These are phyloP conservation scores for Dreissena polymorpha DNA, from an alignment of 1,140 invertebrate genomes.

Conservation along the genomic window DNA sequence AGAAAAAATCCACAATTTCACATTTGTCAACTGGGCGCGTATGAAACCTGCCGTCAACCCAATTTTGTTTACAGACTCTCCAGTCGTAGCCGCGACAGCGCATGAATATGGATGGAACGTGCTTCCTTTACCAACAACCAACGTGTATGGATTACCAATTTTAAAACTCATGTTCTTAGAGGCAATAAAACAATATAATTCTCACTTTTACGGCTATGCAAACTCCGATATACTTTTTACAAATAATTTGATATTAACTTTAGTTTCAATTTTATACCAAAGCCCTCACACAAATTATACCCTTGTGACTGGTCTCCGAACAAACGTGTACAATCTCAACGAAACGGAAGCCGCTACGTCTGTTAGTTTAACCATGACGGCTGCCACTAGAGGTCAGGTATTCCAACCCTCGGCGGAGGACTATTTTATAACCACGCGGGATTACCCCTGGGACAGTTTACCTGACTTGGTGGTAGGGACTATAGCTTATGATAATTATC, in stretches of 20 bases:
- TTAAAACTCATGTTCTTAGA: slow-evolving; percentile 60
- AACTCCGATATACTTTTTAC: slow-evolving; percentile 64
- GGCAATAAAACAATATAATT: slow-evolving; percentile 47
- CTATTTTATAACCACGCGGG: slow-evolving; percentile 30
- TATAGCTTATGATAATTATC: slow-evolving; percentile 24
- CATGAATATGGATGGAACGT: slow-evolving; percentile 46
- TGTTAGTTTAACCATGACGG: not conserved
- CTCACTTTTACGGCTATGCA: slow-evolving; percentile 57
- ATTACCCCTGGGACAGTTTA: slow-evolving; percentile 29
- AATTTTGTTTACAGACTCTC: slow-evolving; percentile 56
- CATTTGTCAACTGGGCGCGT: slow-evolving; percentile 54
- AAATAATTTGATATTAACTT: slow-evolving; percentile 46
- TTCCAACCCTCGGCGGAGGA: slow-evolving; percentile 24
- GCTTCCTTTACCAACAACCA: slow-evolving; percentile 21
- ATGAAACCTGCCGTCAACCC: slow-evolving; percentile 50
- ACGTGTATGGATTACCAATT: slow-evolving; percentile 51
- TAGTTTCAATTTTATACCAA: slow-evolving; percentile 19
- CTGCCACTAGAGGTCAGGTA: slow-evolving; percentile 6
- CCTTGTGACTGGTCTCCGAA: slow-evolving; percentile 44
- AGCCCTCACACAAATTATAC: slow-evolving; percentile 5
- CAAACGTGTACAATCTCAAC: slow-evolving; percentile 53
- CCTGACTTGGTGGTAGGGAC: slow-evolving; percentile 23
- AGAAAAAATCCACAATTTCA: slow-evolving; percentile 50
- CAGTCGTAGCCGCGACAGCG: not conserved
- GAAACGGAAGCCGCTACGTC: slow-evolving; percentile 31